Percentiles rank a stretch among this genome's conserved stretches.
phyloP scores from a whole-genome alignment of 2,113 vertebrate species.

The Rhynchopsitta pachyrhyncha region DNA sequence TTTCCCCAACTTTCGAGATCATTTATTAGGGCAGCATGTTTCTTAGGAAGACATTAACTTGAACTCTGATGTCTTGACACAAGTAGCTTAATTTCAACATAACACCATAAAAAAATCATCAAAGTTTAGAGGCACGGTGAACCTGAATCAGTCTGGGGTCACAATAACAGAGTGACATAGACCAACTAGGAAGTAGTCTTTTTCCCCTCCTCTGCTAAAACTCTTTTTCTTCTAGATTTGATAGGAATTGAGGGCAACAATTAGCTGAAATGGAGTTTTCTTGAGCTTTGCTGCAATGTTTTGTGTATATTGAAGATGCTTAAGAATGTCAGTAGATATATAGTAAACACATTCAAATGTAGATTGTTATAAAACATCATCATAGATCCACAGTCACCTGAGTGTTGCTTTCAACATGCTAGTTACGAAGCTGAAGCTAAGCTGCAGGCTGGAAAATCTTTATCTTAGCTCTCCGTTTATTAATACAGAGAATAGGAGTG shows the following conservation, averaged over 20 bases:
- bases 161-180: background rate
- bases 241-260: background rate
- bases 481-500: background rate
- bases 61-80: background rate
- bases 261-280: background rate
- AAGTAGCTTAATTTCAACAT: background rate
- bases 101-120: background rate
- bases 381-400: background rate
- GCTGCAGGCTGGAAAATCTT: background rate
- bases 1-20: background rate
- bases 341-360: background rate
- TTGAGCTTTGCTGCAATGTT: background rate
- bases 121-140: background rate
- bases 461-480: background rate
- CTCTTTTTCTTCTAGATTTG: background rate
- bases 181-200: fast-evolving
- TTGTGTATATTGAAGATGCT: background rate
- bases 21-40: background rate
- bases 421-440: background rate
- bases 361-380: background rate
- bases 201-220: background rate
- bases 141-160: background rate
- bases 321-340: background rate
- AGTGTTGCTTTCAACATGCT: background rate
- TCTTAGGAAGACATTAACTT: background rate